Evolutionary conservation across 2,888 invertebrate species (phyloP).

Genomic region (Agrotis puta): DNA sequence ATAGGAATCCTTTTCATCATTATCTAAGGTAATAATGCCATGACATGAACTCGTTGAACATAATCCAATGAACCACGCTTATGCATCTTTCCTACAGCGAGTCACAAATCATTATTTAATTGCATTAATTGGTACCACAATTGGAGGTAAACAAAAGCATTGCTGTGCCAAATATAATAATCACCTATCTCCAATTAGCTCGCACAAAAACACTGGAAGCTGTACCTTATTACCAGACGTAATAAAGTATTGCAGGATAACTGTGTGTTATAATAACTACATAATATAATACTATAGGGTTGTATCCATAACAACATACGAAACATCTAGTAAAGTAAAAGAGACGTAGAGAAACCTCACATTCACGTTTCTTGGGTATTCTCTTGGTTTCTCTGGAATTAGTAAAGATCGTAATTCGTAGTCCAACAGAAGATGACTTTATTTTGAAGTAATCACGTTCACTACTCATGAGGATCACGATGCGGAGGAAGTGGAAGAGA

Average conservation of each 20-base stretch:
- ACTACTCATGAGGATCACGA: too few species aligned
- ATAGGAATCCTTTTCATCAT: background rate
- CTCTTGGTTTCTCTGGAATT: too few species aligned
- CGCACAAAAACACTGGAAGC: background rate
- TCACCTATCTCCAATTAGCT: constrained; percentile 43
- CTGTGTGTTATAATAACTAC: background rate
- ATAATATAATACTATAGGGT: too few species aligned
- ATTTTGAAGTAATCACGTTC: too few species aligned
- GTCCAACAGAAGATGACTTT: too few species aligned
- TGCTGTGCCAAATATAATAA: constrained; percentile 42
- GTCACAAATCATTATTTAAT: constrained; percentile 35
- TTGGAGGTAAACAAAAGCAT: constrained; percentile 33
- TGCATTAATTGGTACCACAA: constrained; percentile 28
- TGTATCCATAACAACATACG: too few species aligned
- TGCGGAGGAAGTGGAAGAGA: too few species aligned
- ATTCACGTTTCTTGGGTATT: too few species aligned
- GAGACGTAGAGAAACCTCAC: too few species aligned
- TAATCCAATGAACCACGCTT: background rate
- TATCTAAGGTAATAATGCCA: background rate
- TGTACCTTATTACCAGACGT: background rate
- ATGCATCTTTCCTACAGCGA: background rate
- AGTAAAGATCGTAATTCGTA: too few species aligned
- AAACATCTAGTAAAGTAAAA: too few species aligned
- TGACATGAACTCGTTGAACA: background rate
- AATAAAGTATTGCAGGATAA: background rate